Evolutionary conservation across 2,888 invertebrate species (phyloP), one percentile per base, ranked within the genome.

Genomic region (Latrodectus elegans): DNA sequence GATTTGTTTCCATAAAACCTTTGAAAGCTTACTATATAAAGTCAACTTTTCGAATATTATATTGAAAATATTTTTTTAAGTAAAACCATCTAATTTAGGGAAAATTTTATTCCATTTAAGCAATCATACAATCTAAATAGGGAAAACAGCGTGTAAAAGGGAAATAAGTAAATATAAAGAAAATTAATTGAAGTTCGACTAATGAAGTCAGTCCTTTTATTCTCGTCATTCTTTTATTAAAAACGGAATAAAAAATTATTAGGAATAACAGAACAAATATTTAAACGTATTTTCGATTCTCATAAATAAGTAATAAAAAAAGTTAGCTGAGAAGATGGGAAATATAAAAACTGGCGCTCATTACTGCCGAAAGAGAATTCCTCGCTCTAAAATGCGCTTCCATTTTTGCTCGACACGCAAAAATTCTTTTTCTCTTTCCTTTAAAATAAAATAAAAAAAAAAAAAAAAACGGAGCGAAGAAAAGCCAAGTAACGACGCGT

Each of bases 401-500:
- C 78, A 77, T 81, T 86, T 86, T 80, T 86, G 81, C 81, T 79
- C 85, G 38, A 73, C 79, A 73, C 71, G 65, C 71, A 81, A 73
- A 73, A 85, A 55, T 51, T 60, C 74, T 73, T 79, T 68, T 79
- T 60, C 72, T 49, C 70, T 71, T 73, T 73, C 72, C 64, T 71
- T 81, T 80, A 51, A 55, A 71, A 71, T 38, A 38, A 60, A 55
- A 55, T 4, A 60, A n/a, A 51, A 55, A 71, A 71, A 3, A 38
- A 60, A 55, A 55, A 55, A 60, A n/a, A 60, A 60, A 9, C 55
- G 51, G 73, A 68, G 64, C 52, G 64, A 70, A 86, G 86, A 86
- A 86, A 80, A 64, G 80, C 60, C 60, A 80, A 75, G 86, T 86
- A 86, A 86, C 86, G 75, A 80, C 76, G 86, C 80, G 75, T 78